Conservation (phyloP, 2,888 invertebrate genomes). For the Phengaris arion region DNA sequence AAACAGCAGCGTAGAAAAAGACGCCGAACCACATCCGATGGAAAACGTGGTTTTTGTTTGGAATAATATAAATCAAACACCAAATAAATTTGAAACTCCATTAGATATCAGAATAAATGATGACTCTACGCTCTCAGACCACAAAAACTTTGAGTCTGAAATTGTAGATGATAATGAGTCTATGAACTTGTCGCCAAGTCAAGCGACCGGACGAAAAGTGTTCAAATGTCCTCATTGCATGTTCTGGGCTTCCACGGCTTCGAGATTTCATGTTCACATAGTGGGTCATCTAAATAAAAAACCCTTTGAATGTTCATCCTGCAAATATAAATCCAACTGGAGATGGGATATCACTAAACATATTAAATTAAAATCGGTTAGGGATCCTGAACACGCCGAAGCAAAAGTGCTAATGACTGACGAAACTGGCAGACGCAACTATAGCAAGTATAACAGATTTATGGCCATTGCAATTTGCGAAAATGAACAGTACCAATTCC, state of each 20-base stretch:
- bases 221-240: constrained; percentile 96
- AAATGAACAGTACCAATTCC: constrained; percentile 73
- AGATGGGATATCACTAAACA: constrained; percentile 98
- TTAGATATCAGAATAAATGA: constrained; percentile 71
- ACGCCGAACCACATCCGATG: constrained; percentile 84
- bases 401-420: constrained; percentile 94
- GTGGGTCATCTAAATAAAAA: constrained; percentile 95
- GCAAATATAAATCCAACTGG: constrained; percentile 97
- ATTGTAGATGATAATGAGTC: constrained; percentile 73
- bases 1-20: constrained; percentile 56
- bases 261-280: constrained; percentile 95
- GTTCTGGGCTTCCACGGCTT: constrained; percentile 95
- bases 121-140: constrained; percentile 66
- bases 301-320: constrained; percentile 96
- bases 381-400: constrained; percentile 89
- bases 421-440: constrained; percentile 93
- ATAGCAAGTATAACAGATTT: constrained; percentile 95
- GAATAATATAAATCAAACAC: constrained; percentile 82
- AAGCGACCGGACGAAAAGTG: constrained; percentile 86
- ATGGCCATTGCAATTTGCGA: constrained; percentile 82
- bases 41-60: constrained; percentile 90
- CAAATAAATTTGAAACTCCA: constrained; percentile 63
- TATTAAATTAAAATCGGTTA: constrained; percentile 92
- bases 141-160: constrained; percentile 61
- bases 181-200: constrained; percentile 81